Evolutionary conservation across 2,888 invertebrate genomes (phyloP), one percentile per base, ranked within the genome.

Genomic region (Blastobasis adustella): DNA sequence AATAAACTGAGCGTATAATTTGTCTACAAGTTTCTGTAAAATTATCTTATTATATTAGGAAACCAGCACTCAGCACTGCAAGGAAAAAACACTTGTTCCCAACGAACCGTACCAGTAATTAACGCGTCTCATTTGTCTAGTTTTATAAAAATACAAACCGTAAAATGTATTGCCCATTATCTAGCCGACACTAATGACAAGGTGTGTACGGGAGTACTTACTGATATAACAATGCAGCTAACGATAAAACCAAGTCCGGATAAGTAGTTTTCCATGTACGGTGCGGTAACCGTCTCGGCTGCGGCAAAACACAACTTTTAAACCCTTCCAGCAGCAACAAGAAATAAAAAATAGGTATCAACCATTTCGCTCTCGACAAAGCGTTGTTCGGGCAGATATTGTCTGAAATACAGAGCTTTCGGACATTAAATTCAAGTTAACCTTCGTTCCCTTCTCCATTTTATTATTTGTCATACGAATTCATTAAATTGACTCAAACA

Each of bases 211-310:
- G 61, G 69, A 70, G 62, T 62, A 72, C 65, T 71, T 67, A 74
- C 73, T 75, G 73, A 75, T 74, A 75, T 76, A 79, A 81, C 79
- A 82, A 78, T 80, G 73, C 73, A 53, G 61, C 69, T 76, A 79
- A 83, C 82, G 80, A 83, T 81, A 79, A 82, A 85, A 79, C 76
- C 69, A 75, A 81, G 82, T 83, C 67, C 73, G 71, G 74, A 71
- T 87, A 86, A 88, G 87, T 87, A 86, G 80, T 80, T 87, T 87
- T 82, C 76, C 86, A 78, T 87, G 87, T 87, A 72, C 60, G 63
- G 58, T 59, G 68, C 60, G 58, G 58, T 61, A 58, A 63, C 58
- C 68, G 76, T 76, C 74, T 67, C 73, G 76, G 69, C 73, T 75
- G 73, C 57, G 69, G 58, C 53, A 52, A 57, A 55, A 59, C 58